Evolutionary conservation across 2,888 invertebrate species (phyloP).

Genomic region (Scaeva pyrastri): DNA sequence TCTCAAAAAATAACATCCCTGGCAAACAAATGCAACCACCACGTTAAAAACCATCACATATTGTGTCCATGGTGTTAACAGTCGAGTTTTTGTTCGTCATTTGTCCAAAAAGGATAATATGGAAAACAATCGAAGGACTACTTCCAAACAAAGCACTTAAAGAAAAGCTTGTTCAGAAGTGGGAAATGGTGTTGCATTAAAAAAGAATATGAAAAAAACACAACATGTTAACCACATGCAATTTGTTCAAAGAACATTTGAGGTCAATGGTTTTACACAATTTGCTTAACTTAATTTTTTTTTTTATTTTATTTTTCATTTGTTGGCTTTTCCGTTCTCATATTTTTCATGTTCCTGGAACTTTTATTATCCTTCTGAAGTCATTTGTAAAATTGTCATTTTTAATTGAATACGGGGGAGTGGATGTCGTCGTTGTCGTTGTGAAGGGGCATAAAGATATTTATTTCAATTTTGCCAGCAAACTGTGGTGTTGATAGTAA

Average conservation of each 20-base stretch:
- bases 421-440: constrained; percentile 10
- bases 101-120: constrained; percentile 42
- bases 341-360: constrained; percentile 62
- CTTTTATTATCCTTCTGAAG: constrained; percentile 65
- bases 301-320: constrained; percentile 2
- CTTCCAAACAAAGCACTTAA: constrained; percentile 44
- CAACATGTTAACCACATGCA: constrained; percentile 68
- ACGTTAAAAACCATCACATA: not conserved
- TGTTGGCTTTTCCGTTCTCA: constrained; percentile 32
- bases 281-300: constrained; percentile 38
- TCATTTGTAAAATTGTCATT: constrained; percentile 71
- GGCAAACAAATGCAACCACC: constrained; percentile 14
- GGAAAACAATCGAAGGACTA: constrained; percentile 49
- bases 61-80: constrained; percentile 35
- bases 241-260: constrained; percentile 67
- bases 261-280: constrained; percentile 68
- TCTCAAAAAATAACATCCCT: not conserved
- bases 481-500: constrained; percentile 43
- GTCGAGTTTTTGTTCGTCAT: constrained; percentile 46
- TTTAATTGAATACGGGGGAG: constrained; percentile 63
- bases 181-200: not conserved
- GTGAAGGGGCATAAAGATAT: constrained; percentile 33
- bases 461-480: constrained; percentile 54
- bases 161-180: constrained; percentile 8
- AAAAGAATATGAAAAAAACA: constrained; percentile 11